Conservation (phyloP, 2,113 vertebrate genomes). For the Passer domesticus region DNA sequence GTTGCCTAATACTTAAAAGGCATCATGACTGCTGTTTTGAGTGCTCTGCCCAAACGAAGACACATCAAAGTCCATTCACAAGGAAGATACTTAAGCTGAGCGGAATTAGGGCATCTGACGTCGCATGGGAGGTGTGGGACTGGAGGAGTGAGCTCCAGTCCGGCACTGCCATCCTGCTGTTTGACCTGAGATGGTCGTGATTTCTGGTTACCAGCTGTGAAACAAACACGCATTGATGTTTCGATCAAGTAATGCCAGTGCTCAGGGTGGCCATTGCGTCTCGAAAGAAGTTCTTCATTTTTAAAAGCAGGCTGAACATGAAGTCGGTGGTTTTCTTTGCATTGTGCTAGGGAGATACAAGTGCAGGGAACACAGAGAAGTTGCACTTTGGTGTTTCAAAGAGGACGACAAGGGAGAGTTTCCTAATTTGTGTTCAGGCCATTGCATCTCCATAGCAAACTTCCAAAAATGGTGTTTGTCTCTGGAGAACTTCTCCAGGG, state of each 20-base stretch:
- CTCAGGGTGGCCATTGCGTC: rapidly evolving
- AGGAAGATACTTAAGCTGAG: background rate
- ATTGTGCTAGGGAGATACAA: background rate
- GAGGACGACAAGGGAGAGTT: background rate
- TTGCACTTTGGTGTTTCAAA: rapidly evolving
- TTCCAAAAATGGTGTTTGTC: background rate
- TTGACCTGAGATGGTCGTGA: background rate
- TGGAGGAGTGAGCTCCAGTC: background rate
- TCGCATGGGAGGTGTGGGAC: background rate
- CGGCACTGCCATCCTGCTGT: rapidly evolving
- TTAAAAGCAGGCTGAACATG: rapidly evolving
- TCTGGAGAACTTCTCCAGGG: background rate
- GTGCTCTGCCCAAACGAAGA: background rate
- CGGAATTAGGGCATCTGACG: background rate
- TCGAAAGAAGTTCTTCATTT: background rate
- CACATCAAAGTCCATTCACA: background rate
- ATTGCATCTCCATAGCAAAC: rapidly evolving
- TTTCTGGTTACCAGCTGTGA: background rate
- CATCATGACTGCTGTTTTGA: background rate
- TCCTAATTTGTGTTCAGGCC: background rate
- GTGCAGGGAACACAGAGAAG: background rate
- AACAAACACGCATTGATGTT: background rate
- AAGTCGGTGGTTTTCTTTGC: background rate
- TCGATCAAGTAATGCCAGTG: too few species aligned
- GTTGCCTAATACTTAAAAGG: background rate